Percentiles rank a stretch among this genome's conserved stretches.
phyloP scores from a whole-genome alignment of 30 jellyfish, hydroid and myxozoan genomes.

The Phacellophora camtschatica region DNA sequence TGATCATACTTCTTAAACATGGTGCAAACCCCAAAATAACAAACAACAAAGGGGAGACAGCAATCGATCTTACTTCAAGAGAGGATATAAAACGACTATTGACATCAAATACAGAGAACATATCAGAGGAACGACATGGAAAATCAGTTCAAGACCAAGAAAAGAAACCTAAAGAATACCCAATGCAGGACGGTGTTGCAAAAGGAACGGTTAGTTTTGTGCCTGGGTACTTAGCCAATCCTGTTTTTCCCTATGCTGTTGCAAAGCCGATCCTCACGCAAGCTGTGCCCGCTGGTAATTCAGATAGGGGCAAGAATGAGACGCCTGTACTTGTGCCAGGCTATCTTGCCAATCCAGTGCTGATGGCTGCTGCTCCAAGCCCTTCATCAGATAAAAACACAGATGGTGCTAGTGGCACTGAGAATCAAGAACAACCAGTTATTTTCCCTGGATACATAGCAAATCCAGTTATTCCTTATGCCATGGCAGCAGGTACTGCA shows the following conservation, averaged over 20 bases:
- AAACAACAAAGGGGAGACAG: constrained; percentile 64
- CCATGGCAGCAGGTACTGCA: constrained; percentile 47
- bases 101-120: background rate
- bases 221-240: constrained; percentile 77
- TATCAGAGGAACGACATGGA: background rate
- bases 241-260: constrained; percentile 77
- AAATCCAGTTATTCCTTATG: constrained; percentile 75
- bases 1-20: constrained; percentile 38
- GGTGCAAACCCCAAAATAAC: constrained; percentile 60
- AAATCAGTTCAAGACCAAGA: background rate
- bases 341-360: constrained; percentile 25
- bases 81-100: constrained; percentile 36
- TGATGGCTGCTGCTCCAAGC: constrained; percentile 30
- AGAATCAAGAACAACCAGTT: background rate
- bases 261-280: constrained; percentile 66
- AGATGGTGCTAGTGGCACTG: background rate
- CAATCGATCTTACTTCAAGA: constrained; percentile 68
- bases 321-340: constrained; percentile 68
- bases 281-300: constrained; percentile 3
- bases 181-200: background rate
- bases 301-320: constrained; percentile 3
- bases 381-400: background rate
- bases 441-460: constrained; percentile 65
- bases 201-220: constrained; percentile 27
- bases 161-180: background rate